phyloP scores from a whole-genome alignment of 1,140 invertebrate species.

The Solenopsis invicta region DNA sequence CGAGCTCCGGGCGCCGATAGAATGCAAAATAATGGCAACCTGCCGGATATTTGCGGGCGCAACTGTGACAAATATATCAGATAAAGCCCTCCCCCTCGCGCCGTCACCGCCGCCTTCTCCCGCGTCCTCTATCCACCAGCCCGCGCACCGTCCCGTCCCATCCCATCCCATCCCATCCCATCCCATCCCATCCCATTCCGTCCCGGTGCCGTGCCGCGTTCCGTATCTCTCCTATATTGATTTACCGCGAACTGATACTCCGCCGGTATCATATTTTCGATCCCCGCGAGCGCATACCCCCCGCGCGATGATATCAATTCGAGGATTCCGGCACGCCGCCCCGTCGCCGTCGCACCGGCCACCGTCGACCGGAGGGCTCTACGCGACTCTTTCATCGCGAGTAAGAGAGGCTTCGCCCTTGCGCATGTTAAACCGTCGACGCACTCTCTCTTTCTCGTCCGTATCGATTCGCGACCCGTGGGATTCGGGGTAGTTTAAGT shows the following conservation, averaged over 20 bases:
- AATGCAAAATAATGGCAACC: conserved; percentile 74
- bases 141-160: no score
- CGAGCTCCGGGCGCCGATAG: conserved; percentile 50
- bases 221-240: conserved; percentile 74
- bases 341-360: no score
- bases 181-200: neutral
- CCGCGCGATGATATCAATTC: conserved; percentile 59
- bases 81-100: conserved; percentile 55
- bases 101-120: no score
- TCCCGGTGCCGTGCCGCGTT: conserved; percentile 43
- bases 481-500: conserved; percentile 22
- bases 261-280: conserved; percentile 62
- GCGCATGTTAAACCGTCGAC: neutral
- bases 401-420: neutral
- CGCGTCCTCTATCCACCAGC: no score
- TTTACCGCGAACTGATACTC: conserved; percentile 71
- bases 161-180: neutral
- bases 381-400: neutral
- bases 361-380: neutral
- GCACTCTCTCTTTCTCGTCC: neutral
- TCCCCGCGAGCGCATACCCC: conserved; percentile 38
- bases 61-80: conserved; percentile 74
- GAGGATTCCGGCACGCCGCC: conserved; percentile 5
- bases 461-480: conserved; percentile 14
- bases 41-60: conserved; percentile 74